phyloP scores from a whole-genome alignment of 2,888 invertebrate genomes.

The Criorhina ranunculi region DNA sequence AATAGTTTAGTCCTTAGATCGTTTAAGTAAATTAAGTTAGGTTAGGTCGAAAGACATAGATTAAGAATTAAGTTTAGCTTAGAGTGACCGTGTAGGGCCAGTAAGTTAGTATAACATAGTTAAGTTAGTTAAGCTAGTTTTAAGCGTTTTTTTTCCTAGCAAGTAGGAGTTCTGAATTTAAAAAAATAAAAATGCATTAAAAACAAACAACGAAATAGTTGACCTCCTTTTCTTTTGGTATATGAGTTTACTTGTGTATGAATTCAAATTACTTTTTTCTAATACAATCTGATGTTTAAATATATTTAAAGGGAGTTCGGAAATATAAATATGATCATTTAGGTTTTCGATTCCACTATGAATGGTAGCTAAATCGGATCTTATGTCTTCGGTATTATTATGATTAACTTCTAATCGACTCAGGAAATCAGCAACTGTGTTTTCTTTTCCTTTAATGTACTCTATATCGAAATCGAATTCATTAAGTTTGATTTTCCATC shows the following conservation, averaged over 20 bases:
- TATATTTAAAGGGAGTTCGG: slow-evolving; percentile 18
- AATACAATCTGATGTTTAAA: slow-evolving; percentile 20
- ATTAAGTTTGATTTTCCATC: not conserved
- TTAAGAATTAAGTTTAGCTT: too few relatives aligned
- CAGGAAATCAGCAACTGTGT: slow-evolving; percentile 7
- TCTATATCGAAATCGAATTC: slow-evolving; percentile 3
- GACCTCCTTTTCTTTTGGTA: slow-evolving; percentile 7
- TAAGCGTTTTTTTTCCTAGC: too few relatives aligned
- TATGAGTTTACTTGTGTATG: not conserved
- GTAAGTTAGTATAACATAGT: too few relatives aligned
- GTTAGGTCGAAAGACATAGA: too few relatives aligned
- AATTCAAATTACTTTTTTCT: not conserved
- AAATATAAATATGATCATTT: slow-evolving; percentile 29
- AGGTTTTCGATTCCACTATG: slow-evolving; percentile 70
- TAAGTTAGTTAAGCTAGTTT: too few relatives aligned
- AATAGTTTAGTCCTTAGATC: too few relatives aligned
- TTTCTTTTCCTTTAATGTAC: slow-evolving; percentile 75
- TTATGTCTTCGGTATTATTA: not conserved
- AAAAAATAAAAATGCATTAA: too few relatives aligned
- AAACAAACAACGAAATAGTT: not conserved
- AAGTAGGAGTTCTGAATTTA: too few relatives aligned
- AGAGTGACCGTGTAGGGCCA: too few relatives aligned
- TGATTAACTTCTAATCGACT: not conserved
- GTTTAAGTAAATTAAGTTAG: too few relatives aligned
- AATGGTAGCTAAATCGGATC: not conserved